Evolutionary conservation across 2,888 invertebrate genomes (phyloP).

Genomic region (Congeria kusceri): DNA sequence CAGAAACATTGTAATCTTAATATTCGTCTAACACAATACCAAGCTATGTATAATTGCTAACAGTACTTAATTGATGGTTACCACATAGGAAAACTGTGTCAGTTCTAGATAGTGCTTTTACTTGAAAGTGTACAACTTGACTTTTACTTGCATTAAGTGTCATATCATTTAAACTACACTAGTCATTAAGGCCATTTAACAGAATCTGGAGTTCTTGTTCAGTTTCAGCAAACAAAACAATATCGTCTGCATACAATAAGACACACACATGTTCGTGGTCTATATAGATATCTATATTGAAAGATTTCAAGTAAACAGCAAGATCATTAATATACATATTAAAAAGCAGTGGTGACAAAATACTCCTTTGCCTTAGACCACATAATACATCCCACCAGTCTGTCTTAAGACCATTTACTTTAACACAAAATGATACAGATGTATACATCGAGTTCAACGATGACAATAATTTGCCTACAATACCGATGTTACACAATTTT

Average conservation of each 20-base stretch:
- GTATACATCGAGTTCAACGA: background rate
- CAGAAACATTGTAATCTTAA: too few relatives aligned
- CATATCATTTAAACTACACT: background rate
- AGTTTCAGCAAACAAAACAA: background rate
- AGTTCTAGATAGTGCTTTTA: too few relatives aligned
- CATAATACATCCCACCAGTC: constrained; percentile 10
- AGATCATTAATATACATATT: constrained; percentile 15
- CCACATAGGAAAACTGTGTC: too few relatives aligned
- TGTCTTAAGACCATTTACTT: constrained; percentile 1
- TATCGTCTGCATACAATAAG: constrained; percentile 1
- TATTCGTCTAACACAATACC: too few relatives aligned
- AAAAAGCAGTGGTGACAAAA: constrained; percentile 3
- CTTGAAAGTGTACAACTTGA: too few relatives aligned
- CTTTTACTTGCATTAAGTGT: too few relatives aligned
- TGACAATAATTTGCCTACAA: background rate
- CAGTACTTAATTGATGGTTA: too few relatives aligned
- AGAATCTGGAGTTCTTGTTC: background rate
- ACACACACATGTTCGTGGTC: background rate
- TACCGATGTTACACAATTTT: background rate
- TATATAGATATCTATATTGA: background rate
- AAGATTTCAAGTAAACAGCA: background rate
- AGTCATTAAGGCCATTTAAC: constrained; percentile 3
- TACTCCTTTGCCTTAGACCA: background rate
- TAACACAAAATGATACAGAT: background rate
- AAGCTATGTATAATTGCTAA: too few relatives aligned